phyloP scores from a whole-genome alignment of 2,888 invertebrate species.

The Platycheirus rosarum region DNA sequence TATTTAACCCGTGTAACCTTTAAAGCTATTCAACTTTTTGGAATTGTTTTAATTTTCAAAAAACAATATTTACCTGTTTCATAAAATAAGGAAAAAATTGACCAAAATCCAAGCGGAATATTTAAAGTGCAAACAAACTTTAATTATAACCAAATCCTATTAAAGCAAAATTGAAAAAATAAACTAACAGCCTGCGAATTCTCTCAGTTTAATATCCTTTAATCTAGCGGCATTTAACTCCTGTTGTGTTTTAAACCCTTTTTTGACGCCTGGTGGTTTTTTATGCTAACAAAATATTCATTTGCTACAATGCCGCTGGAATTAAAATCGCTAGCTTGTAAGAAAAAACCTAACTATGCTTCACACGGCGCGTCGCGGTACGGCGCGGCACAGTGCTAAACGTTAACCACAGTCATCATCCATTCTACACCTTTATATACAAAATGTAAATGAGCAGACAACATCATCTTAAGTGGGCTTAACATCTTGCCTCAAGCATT shows the following conservation, averaged over 20 bases:
- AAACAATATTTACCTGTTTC: conserved; percentile 57
- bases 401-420: conserved; percentile 30
- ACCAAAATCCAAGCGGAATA: conserved; percentile 17
- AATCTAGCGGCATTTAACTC: conserved; percentile 63
- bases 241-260: conserved; percentile 66
- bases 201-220: conserved; percentile 66
- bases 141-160: conserved; percentile 38
- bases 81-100: conserved; percentile 12
- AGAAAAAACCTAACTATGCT: conserved; percentile 43
- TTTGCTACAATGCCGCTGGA: no score
- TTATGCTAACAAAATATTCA: no score
- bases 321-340: no score
- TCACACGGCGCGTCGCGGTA: conserved; percentile 34
- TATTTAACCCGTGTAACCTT: not conserved
- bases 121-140: conserved; percentile 43
- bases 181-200: conserved; percentile 35
- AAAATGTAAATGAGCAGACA: conserved; percentile 74
- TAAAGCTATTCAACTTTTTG: not conserved
- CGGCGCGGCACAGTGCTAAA: not conserved
- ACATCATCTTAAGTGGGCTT: conserved; percentile 73
- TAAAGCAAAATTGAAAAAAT: conserved; percentile 25
- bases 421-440: conserved; percentile 43
- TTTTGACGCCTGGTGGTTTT: no score
- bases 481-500: conserved; percentile 69
- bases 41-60: conserved; percentile 55